Conservation (phyloP, 2,113 vertebrate genomes). For the Cyprinus carpio region DNA sequence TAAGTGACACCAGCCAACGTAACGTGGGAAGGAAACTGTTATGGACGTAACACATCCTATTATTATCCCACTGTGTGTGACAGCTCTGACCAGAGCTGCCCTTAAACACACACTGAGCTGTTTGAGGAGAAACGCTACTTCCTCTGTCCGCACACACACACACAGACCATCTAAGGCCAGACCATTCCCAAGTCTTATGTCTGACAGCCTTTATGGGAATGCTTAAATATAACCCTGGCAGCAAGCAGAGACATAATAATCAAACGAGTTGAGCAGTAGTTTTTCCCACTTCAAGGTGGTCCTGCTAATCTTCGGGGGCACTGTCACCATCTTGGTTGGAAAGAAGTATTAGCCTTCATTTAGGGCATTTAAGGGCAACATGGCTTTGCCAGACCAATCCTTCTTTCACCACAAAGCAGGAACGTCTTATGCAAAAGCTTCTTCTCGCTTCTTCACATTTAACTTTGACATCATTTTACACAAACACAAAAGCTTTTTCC, state of each 20-base stretch:
- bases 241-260: slow-evolving; percentile 76
- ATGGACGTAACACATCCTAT: slow-evolving; percentile 75
- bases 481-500: slow-evolving; percentile 12
- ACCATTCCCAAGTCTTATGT: slow-evolving; percentile 78
- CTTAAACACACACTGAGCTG: slow-evolving; percentile 71
- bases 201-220: slow-evolving; percentile 78
- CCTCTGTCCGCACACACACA: slow-evolving; percentile 48
- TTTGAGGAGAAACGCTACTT: slow-evolving; percentile 58
- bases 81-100: slow-evolving; percentile 75
- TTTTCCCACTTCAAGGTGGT: slow-evolving; percentile 76
- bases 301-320: slow-evolving; percentile 63
- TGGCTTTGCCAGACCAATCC: slow-evolving; percentile 23
- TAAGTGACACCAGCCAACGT: slow-evolving; percentile 70
- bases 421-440: background rate
- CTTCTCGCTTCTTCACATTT: slow-evolving; percentile 1
- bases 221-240: slow-evolving; percentile 79
- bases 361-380: slow-evolving; percentile 32
- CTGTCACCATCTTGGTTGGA: slow-evolving; percentile 56
- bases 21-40: slow-evolving; percentile 77
- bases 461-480: slow-evolving; percentile 3
- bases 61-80: slow-evolving; percentile 77
- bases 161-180: slow-evolving; percentile 61
- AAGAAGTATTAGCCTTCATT: slow-evolving; percentile 48
- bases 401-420: background rate
- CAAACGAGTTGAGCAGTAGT: slow-evolving; percentile 71